A percentile compares a stretch with the other conserved stretches of the same genome.
phyloP scores from a whole-genome alignment of 2,797 vertebrate genomes.

The Tinamus major region DNA sequence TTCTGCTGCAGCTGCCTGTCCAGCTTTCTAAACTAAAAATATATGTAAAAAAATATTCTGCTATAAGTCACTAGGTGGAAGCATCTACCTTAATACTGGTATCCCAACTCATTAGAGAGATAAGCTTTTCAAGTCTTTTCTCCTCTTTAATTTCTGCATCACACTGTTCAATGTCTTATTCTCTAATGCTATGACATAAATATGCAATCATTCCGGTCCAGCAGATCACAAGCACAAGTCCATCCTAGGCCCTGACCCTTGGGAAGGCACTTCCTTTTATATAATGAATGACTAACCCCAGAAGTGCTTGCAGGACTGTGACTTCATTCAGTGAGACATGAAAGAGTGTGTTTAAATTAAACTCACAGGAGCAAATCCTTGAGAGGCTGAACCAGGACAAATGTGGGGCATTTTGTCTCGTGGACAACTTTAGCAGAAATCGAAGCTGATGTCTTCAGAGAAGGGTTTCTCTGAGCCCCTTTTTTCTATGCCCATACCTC shows the following conservation, averaged over 20 bases:
- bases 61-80: conserved; percentile 51
- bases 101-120: neutral
- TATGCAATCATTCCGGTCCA: neutral
- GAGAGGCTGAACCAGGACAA: neutral
- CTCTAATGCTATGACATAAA: neutral
- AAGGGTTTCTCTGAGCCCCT: neutral
- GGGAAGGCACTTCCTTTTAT: neutral
- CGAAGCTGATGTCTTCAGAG: neutral
- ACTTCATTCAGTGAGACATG: neutral
- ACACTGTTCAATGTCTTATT: neutral
- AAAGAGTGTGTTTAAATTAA: neutral
- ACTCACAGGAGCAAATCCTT: neutral
- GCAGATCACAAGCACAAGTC: neutral
- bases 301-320: neutral
- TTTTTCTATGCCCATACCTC: neutral
- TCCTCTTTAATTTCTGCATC: conserved; percentile 40
- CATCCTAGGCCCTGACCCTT: neutral
- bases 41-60: neutral
- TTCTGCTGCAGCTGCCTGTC: neutral
- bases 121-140: conserved; percentile 4
- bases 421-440: neutral
- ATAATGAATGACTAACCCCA: neutral
- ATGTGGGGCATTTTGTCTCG: neutral
- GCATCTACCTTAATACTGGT: conserved; percentile 50
- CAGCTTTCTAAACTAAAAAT: neutral